phyloP scores from a whole-genome alignment of 2,113 vertebrate genomes.

The Actenoides lindsayi region DNA sequence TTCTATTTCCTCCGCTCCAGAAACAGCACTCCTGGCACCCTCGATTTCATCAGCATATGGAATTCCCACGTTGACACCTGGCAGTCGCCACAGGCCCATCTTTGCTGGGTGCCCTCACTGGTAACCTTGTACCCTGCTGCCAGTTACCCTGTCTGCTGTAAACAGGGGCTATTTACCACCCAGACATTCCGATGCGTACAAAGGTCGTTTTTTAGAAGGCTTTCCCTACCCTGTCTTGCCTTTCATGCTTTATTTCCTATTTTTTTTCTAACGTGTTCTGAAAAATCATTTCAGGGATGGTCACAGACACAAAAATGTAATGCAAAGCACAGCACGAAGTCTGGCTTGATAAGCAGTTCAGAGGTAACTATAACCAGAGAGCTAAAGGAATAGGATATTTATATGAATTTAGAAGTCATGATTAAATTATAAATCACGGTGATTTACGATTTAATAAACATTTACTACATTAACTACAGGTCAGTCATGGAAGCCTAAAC shows the following conservation, averaged over 20 bases:
- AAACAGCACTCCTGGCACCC: background rate
- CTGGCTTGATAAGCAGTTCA: background rate
- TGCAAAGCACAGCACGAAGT: background rate
- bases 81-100: fast-evolving
- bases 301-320: too few species aligned
- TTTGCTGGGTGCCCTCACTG: background rate
- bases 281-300: too few species aligned
- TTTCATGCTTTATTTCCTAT: background rate
- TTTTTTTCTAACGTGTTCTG: background rate
- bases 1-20: background rate
- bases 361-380: background rate
- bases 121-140: background rate
- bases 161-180: background rate
- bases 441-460: background rate
- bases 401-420: background rate
- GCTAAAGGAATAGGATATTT: background rate
- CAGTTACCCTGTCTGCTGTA: background rate
- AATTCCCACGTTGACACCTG: background rate
- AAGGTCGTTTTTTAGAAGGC: background rate
- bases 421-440: background rate
- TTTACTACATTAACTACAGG: background rate
- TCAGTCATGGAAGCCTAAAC: background rate
- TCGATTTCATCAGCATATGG: background rate
- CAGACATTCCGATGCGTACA: background rate
- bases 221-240: background rate